These are phyloP conservation scores for Panorpa germanica DNA, from an alignment of 2,888 invertebrate genomes.

Conservation along the genomic window DNA sequence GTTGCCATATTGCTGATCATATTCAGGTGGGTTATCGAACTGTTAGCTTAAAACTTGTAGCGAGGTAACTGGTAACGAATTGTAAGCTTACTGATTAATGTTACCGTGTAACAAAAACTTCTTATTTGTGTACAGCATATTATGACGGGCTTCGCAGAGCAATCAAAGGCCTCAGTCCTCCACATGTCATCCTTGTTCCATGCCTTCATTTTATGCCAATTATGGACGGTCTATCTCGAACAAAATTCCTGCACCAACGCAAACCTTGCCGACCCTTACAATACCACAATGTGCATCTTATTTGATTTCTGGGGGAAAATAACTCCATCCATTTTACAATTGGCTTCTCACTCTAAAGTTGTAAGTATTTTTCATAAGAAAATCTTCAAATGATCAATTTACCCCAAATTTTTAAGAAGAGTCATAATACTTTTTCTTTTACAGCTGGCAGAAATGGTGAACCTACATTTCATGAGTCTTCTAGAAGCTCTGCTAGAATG, in stretches of 20 bases:
- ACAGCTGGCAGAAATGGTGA: conserved; percentile 93
- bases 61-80: background rate
- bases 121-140: conserved; percentile 37
- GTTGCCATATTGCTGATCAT: conserved; percentile 92
- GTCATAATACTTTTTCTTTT: conserved; percentile 13
- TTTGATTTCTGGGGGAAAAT: conserved; percentile 98
- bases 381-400: conserved; percentile 14
- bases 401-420: conserved; percentile 7
- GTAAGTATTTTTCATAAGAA: conserved; percentile 31
- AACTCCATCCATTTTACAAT: conserved; percentile 84
- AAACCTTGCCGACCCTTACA: conserved; percentile 50
- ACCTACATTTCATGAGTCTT: conserved; percentile 86
- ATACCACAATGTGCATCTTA: conserved; percentile 60
- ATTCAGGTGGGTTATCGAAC: conserved; percentile 61
- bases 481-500: conserved; percentile 91
- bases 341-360: conserved; percentile 80
- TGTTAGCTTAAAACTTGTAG: background rate
- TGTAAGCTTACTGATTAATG: background rate
- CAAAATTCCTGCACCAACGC: conserved; percentile 50
- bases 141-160: conserved; percentile 92
- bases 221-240: conserved; percentile 98
- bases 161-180: conserved; percentile 74
- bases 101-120: background rate
- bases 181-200: conserved; percentile 95
- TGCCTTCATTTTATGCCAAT: conserved; percentile 92